Evolutionary conservation across 2,888 invertebrate genomes (phyloP).

Genomic region (Digitonthophagus gazella): DNA sequence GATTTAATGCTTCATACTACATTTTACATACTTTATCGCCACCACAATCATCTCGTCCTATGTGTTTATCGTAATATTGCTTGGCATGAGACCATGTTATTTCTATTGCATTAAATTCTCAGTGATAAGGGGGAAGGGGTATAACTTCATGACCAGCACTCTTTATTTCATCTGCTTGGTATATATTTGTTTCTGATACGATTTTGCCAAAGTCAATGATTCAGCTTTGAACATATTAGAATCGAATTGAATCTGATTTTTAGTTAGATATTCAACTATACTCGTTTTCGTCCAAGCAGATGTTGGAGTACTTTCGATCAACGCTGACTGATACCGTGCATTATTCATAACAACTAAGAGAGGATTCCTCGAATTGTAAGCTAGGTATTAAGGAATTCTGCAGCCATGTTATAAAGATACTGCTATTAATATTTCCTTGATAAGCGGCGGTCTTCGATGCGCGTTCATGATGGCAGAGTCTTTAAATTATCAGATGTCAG

Average conservation of each 20-base stretch:
- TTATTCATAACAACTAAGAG: conserved; percentile 1
- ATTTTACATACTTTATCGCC: conserved; percentile 1
- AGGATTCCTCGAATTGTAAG: conserved; percentile 1
- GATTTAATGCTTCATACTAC: background rate
- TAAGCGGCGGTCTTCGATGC: conserved; percentile 1
- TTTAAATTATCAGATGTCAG: conserved; percentile 33
- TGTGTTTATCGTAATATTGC: conserved; percentile 8
- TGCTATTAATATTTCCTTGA: background rate
- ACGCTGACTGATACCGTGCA: background rate
- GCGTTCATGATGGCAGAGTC: conserved; percentile 39
- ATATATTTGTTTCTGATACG: conserved; percentile 1
- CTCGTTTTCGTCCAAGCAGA: background rate
- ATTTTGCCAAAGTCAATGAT: background rate
- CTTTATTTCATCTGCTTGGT: conserved; percentile 3
- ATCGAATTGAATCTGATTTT: background rate
- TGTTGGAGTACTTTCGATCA: background rate
- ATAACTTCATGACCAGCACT: background rate
- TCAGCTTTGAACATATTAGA: background rate
- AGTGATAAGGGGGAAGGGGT: conserved; percentile 1
- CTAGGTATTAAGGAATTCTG: background rate
- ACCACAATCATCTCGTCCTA: conserved; percentile 13
- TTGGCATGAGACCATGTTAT: background rate
- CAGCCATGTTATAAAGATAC: background rate
- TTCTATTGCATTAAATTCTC: conserved; percentile 12
- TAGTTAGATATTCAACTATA: background rate